phyloP scores from a whole-genome alignment of 2,888 invertebrate species.

The Calameuta idolon region DNA sequence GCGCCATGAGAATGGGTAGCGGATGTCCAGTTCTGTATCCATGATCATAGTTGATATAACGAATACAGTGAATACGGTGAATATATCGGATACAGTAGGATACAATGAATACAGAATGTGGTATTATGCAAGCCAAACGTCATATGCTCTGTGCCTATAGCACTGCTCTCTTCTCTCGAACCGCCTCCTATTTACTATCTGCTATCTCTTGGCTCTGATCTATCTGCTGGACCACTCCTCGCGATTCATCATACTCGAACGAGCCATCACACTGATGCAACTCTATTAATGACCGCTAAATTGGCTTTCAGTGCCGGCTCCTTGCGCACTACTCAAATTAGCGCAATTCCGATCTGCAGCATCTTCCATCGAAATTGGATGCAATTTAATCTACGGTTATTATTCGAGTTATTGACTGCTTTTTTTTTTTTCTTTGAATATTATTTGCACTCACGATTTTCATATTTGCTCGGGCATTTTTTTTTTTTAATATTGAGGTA shows the following conservation, averaged over 20 bases:
- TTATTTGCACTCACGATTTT: neutral
- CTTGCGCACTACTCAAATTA: neutral
- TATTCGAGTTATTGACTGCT: neutral
- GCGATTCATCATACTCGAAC: constrained; percentile 33
- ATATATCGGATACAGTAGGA: neutral
- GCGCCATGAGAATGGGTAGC: neutral
- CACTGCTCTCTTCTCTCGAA: neutral
- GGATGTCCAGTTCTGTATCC: neutral
- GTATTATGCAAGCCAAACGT: neutral
- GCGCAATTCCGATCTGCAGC: neutral
- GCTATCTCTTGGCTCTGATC: constrained; percentile 35
- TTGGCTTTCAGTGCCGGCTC: constrained; percentile 17
- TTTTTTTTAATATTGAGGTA: neutral
- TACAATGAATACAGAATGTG: neutral
- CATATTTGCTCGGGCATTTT: neutral
- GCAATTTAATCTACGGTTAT: neutral
- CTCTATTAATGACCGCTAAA: constrained; percentile 43
- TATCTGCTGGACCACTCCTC: constrained; percentile 43
- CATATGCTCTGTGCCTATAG: neutral
- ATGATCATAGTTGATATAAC: neutral
- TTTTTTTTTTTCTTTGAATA: neutral
- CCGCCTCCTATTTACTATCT: constrained; percentile 24
- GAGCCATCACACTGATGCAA: constrained; percentile 40
- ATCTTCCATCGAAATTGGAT: neutral
- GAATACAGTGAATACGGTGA: neutral